phyloP scores from a whole-genome alignment of 1,140 invertebrate genomes.

The Pentalonia nigronervosa region DNA sequence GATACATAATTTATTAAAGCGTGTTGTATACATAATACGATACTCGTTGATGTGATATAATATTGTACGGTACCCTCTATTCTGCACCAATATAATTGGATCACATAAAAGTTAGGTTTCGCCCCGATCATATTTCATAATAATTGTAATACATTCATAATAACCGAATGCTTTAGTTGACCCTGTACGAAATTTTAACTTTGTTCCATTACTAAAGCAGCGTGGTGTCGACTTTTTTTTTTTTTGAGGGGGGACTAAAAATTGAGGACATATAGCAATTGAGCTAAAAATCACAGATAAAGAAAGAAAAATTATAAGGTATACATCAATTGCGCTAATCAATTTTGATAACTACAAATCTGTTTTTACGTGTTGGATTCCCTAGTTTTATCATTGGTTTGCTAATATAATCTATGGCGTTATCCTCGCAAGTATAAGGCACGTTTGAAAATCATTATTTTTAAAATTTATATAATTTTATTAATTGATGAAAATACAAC shows the following conservation, averaged over 20 bases:
- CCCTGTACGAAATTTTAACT: not conserved
- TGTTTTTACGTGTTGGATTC: too few relatives aligned
- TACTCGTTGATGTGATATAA: not conserved
- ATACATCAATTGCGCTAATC: too few relatives aligned
- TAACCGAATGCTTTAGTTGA: not conserved
- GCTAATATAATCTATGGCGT: too few relatives aligned
- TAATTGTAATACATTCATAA: not conserved
- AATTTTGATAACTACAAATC: too few relatives aligned
- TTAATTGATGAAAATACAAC: too few relatives aligned
- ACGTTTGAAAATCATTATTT: too few relatives aligned
- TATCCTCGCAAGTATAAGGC: too few relatives aligned
- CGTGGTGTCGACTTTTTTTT: not conserved
- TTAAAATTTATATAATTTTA: too few relatives aligned
- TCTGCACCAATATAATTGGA: not conserved
- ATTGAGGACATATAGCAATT: too few relatives aligned
- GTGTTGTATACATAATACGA: not conserved
- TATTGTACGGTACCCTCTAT: not conserved
- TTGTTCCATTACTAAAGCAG: not conserved
- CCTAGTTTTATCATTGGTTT: too few relatives aligned
- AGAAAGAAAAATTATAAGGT: too few relatives aligned
- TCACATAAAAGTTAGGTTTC: slow-evolving; percentile 10
- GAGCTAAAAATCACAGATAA: too few relatives aligned
- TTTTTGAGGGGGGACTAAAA: not conserved
- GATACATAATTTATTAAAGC: not conserved
- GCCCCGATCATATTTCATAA: not conserved